Evolutionary conservation across 1,140 invertebrate species (phyloP).

Genomic region (Brachionus calyciflorus): DNA sequence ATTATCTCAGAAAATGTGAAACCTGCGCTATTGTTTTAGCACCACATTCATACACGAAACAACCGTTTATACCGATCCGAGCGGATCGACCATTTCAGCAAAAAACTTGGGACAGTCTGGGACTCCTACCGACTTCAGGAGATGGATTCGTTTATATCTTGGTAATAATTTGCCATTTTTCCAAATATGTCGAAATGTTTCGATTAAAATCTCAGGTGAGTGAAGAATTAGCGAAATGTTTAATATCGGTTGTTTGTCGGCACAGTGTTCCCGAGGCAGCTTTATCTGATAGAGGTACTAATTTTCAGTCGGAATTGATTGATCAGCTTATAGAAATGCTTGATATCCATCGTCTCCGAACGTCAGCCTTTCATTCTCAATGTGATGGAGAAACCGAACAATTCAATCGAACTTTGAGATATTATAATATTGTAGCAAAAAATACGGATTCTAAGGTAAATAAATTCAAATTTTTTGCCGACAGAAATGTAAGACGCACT

Average conservation of each 20-base stretch:
- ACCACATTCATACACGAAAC: not conserved
- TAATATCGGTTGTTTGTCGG: not conserved
- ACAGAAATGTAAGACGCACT: not conserved
- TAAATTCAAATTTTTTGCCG: not conserved
- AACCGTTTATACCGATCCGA: not conserved
- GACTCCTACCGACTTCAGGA: not conserved
- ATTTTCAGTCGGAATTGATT: constrained; percentile 40
- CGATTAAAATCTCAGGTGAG: not conserved
- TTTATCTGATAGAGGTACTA: constrained; percentile 2
- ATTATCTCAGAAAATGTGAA: not conserved
- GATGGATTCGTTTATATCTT: not conserved
- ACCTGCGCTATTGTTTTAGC: not conserved
- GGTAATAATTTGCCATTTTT: constrained; percentile 11
- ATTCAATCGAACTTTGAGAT: constrained; percentile 51
- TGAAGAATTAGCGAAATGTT: not conserved
- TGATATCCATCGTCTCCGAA: constrained; percentile 47
- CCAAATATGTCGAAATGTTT: not conserved
- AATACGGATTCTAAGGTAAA: not conserved
- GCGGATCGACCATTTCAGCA: not conserved
- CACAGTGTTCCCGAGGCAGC: not conserved
- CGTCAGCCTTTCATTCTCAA: constrained; percentile 52
- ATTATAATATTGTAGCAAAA: not conserved
- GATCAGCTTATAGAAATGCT: constrained; percentile 10
- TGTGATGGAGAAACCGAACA: constrained; percentile 53
- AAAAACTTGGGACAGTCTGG: not conserved